Base-by-base conservation (phyloP, 2,888 invertebrate genomes). In the Aphelenchoides bicaudatus region DNA sequence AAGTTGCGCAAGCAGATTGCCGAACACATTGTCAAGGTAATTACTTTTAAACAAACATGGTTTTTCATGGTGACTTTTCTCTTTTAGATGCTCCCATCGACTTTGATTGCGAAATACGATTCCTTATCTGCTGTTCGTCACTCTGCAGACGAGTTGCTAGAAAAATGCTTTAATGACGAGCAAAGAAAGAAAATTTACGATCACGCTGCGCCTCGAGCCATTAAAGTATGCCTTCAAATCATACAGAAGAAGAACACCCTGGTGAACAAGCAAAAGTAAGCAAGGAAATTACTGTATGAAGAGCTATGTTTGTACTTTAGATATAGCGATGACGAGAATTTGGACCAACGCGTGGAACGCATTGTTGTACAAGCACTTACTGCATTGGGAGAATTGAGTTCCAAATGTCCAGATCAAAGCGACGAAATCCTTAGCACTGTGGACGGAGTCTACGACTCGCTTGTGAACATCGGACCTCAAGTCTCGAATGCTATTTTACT, bases 91-190 rank as follows among this genome's bases (percentile, higher is more conserved):
- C 37, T 66, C 2, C 66, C 66, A 4, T 60, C 61, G 27, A 13
- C 65, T 49, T 54, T 66, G 16, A 48, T 66, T 28, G 62, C 67
- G 5, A 34, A 31, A 8, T 31, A 50, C 38, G 66, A 66, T 48
- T 50, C 30, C 23, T 61, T 37, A 19, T 47, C n/a, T 1, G 39
- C 46, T 29, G 66, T 67, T 16, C 25, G 43, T 21, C 57, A 52
- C 25, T 39, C 39, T 23, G 71, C 70, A 1, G 43, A 55, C 2
- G 53, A 48, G 4, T 55, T 72, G 0, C 58, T 73, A n/a, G 48
- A 56, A 6, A 62, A 62, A 10, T 68, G 69, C 34, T 73, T 71
- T 48, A 57, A 53, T 1, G 62, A 61, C 8, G 66, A 61, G 39
- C 70, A 73, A 39, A 46, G 60, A 6, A 34, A 46, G 16, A 56